Percentiles rank a stretch among this genome's conserved stretches.
Evolutionary conservation across 2,113 vertebrate genomes (phyloP).

Genomic region (Cervus canadensis): DNA sequence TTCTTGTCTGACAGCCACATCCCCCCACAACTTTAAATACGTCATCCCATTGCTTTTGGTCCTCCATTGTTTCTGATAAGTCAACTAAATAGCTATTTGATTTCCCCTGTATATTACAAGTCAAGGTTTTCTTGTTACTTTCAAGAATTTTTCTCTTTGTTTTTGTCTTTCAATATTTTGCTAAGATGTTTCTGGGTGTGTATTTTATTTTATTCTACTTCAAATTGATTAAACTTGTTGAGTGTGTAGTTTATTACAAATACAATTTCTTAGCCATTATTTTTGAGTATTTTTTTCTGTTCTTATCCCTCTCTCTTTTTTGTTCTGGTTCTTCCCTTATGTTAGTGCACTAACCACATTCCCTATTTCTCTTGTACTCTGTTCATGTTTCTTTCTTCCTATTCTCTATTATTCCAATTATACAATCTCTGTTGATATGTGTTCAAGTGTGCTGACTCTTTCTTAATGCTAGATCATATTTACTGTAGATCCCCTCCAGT

Average conservation of each 20-base stretch:
- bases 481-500: background rate
- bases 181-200: background rate
- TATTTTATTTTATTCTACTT: background rate
- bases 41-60: background rate
- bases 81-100: background rate
- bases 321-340: background rate
- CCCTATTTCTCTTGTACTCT: background rate
- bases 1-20: background rate
- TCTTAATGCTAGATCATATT: background rate
- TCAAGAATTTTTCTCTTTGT: background rate
- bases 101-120: background rate
- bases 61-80: background rate
- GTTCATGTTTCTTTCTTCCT: background rate
- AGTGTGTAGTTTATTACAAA: background rate
- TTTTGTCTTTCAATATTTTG: background rate
- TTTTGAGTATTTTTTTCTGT: background rate
- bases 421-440: background rate
- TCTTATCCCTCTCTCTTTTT: background rate
- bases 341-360: background rate
- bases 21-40: background rate
- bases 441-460: background rate
- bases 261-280: background rate
- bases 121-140: background rate
- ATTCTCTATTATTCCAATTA: background rate
- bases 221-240: background rate